These are phyloP conservation scores for Drosophila ogumai DNA, from an alignment of 1,140 invertebrate genomes.

Conservation along the genomic window DNA sequence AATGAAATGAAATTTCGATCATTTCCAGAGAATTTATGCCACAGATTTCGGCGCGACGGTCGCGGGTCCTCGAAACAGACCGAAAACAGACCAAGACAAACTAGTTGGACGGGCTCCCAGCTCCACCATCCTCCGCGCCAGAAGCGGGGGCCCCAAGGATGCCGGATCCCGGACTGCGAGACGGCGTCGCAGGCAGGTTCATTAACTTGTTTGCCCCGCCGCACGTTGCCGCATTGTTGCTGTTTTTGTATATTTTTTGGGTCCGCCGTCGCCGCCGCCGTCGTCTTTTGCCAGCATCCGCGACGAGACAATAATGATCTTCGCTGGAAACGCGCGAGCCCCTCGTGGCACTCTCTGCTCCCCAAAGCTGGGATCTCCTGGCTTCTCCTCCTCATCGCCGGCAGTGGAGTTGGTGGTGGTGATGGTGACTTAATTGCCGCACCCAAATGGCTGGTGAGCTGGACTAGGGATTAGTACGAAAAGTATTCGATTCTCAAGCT, in stretches of 20 bases:
- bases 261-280: constrained; percentile 28
- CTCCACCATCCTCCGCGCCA: constrained; percentile 24
- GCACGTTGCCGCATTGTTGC: constrained; percentile 17
- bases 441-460: constrained; percentile 58
- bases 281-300: constrained; percentile 53
- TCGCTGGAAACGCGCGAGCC: constrained; percentile 69
- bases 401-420: constrained; percentile 11
- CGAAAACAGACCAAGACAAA: constrained; percentile 42
- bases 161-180: constrained; percentile 23
- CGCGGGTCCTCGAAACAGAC: constrained; percentile 30
- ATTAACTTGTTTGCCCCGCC: constrained; percentile 76
- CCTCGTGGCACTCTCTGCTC: constrained; percentile 9
- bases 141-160: constrained; percentile 52
- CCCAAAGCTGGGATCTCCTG: constrained; percentile 5
- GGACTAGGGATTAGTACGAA: constrained; percentile 64
- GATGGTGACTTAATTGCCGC: constrained; percentile 79
- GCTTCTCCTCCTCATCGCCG: constrained; percentile 5
- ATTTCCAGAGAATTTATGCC: constrained; percentile 81
- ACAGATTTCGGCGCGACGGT: constrained; percentile 66
- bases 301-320: constrained; percentile 81
- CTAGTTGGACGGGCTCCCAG: constrained; percentile 67
- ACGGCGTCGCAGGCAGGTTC: constrained; percentile 53
- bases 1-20: constrained; percentile 81
- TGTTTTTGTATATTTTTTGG: constrained; percentile 29
- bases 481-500: constrained; percentile 27